These are phyloP conservation scores for Willisornis vidua DNA, from an alignment of 2,113 vertebrate genomes.

Conservation along the genomic window DNA sequence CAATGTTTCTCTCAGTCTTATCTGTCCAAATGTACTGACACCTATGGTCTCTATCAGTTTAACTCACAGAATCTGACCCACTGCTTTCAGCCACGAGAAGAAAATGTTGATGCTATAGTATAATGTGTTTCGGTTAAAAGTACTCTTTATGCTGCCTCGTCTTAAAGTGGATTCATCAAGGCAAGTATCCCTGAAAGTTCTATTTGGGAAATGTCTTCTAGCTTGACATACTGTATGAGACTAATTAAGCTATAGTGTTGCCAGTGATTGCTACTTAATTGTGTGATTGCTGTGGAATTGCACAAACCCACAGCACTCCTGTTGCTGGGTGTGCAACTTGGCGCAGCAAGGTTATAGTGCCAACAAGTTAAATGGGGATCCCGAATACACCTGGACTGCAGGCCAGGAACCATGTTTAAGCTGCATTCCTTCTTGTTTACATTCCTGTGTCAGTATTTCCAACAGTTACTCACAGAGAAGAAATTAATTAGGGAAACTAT, in stretches of 20 bases:
- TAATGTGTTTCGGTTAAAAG: background rate
- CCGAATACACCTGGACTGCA: background rate
- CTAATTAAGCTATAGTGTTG: constrained; percentile 42
- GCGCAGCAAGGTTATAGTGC: background rate
- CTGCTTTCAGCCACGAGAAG: background rate
- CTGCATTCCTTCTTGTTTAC: background rate
- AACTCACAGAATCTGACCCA: constrained; percentile 16
- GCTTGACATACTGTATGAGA: background rate
- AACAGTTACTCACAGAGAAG: background rate
- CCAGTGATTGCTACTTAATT: constrained; percentile 22
- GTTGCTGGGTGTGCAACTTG: background rate
- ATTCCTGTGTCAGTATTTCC: background rate
- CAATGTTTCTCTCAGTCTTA: constrained; percentile 12
- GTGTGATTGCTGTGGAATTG: background rate
- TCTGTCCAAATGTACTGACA: constrained; percentile 23
- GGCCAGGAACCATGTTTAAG: background rate
- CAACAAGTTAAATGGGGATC: background rate
- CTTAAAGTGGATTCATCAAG: background rate
- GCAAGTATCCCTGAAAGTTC: background rate
- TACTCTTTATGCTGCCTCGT: background rate
- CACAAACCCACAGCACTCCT: background rate
- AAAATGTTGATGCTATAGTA: background rate
- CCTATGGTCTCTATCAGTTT: background rate
- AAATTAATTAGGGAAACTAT: background rate
- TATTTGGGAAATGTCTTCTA: constrained; percentile 28